Percentiles rank a stretch among this genome's conserved stretches.
Evolutionary conservation across 2,888 invertebrate genomes (phyloP).

Genomic region (Volucella zonaria): DNA sequence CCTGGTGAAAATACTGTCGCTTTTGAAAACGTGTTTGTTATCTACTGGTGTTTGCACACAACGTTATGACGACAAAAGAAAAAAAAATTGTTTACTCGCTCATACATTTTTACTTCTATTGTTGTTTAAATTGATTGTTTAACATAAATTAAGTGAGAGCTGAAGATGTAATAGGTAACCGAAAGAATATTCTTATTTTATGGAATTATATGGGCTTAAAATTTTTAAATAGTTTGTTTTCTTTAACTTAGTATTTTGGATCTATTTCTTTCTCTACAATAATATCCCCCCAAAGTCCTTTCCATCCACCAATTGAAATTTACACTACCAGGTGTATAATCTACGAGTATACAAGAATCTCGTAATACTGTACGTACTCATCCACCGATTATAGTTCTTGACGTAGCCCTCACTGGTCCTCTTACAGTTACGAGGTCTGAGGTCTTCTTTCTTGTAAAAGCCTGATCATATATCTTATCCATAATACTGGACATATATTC

Average conservation of each 20-base stretch:
- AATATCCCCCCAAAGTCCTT: slow-evolving; percentile 33
- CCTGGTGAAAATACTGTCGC: slow-evolving; percentile 21
- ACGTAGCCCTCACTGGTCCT: slow-evolving; percentile 7
- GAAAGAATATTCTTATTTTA: no score
- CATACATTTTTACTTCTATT: no score
- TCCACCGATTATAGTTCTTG: slow-evolving; percentile 33
- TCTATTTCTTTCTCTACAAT: slow-evolving; percentile 19
- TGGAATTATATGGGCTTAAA: no score
- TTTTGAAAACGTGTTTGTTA: slow-evolving; percentile 40
- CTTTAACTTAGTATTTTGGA: no score
- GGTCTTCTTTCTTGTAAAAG: slow-evolving; percentile 23
- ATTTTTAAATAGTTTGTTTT: no score
- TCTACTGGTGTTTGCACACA: slow-evolving; percentile 46
- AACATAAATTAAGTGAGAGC: no score
- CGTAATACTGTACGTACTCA: slow-evolving; percentile 35
- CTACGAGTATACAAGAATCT: background rate
- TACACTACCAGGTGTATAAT: slow-evolving; percentile 17
- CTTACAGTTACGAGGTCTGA: slow-evolving; percentile 1
- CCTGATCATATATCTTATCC: slow-evolving; percentile 5
- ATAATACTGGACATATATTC: slow-evolving; percentile 34
- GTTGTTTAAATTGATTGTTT: no score
- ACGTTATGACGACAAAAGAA: slow-evolving; percentile 31
- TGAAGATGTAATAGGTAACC: no score
- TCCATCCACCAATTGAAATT: slow-evolving; percentile 20
- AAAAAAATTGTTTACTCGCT: background rate